A percentile compares a stretch with the other conserved stretches of the same genome.
Evolutionary conservation across 2,888 invertebrate genomes (phyloP).

Genomic region (Xanthorhoe designata): DNA sequence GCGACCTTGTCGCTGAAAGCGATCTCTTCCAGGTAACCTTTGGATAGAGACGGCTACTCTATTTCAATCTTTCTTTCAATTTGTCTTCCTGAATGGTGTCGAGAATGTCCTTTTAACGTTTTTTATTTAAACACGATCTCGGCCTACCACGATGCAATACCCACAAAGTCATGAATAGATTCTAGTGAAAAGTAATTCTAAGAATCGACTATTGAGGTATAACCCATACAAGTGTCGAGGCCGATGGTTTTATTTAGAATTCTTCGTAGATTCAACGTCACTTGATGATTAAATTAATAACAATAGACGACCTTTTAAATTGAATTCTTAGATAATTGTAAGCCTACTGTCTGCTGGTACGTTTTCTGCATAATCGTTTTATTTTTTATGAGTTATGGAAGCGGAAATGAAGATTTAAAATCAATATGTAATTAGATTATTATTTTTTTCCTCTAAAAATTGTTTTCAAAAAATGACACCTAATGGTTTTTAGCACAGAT

Average conservation of each 20-base stretch:
- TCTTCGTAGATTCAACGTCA: conserved; percentile 50
- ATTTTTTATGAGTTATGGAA: not conserved
- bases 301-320: conserved; percentile 66
- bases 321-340: conserved; percentile 54
- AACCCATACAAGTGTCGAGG: conserved; percentile 40
- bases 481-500: too few species aligned
- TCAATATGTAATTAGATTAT: too few species aligned
- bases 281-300: conserved; percentile 59
- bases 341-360: conserved; percentile 18
- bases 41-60: too few species aligned
- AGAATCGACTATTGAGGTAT: conserved; percentile 37
- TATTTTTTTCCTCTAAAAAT: not conserved
- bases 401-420: not conserved
- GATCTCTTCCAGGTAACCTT: too few species aligned
- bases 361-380: not conserved
- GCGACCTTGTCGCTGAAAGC: too few species aligned
- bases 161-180: not conserved
- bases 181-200: conserved; percentile 39
- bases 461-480: too few species aligned
- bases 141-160: not conserved
- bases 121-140: not conserved
- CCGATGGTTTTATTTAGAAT: conserved; percentile 32
- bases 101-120: too few species aligned
- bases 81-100: too few species aligned
- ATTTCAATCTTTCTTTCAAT: too few species aligned